phyloP scores from a whole-genome alignment of 2,797 vertebrate genomes.

The Enteromius argenteus region DNA sequence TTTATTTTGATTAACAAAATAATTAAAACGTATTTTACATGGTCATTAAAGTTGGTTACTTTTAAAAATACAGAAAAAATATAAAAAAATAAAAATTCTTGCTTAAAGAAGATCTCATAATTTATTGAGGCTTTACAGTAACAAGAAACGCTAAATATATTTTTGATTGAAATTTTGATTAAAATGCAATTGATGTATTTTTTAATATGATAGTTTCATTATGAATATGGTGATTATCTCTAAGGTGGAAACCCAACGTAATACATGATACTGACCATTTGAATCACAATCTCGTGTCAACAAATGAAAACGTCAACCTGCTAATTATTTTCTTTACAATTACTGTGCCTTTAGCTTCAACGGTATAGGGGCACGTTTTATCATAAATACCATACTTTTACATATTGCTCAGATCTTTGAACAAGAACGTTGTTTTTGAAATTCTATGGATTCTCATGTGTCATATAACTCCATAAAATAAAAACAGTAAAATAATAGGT shows the following conservation, averaged over 20 bases:
- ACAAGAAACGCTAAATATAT: neutral
- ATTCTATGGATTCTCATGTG: neutral
- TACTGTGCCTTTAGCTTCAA: neutral
- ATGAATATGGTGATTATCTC: neutral
- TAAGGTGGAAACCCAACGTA: neutral
- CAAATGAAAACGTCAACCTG: neutral
- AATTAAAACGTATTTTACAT: neutral
- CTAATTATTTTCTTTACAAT: neutral
- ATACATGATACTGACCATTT: neutral
- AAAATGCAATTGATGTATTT: neutral
- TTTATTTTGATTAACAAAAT: neutral
- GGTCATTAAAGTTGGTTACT: neutral
- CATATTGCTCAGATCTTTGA: neutral
- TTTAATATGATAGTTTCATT: neutral
- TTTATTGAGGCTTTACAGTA: neutral
- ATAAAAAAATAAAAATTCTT: neutral
- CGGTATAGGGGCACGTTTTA: neutral
- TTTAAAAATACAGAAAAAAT: neutral
- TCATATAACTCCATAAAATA: neutral
- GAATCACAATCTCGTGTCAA: neutral
- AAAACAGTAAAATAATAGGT: neutral
- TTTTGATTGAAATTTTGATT: neutral
- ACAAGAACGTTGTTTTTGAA: neutral
- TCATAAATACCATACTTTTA: neutral
- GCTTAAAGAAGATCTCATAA: neutral